Evolutionary conservation across 2,797 vertebrate genomes (phyloP).

Genomic region (Argyrosomus regius): DNA sequence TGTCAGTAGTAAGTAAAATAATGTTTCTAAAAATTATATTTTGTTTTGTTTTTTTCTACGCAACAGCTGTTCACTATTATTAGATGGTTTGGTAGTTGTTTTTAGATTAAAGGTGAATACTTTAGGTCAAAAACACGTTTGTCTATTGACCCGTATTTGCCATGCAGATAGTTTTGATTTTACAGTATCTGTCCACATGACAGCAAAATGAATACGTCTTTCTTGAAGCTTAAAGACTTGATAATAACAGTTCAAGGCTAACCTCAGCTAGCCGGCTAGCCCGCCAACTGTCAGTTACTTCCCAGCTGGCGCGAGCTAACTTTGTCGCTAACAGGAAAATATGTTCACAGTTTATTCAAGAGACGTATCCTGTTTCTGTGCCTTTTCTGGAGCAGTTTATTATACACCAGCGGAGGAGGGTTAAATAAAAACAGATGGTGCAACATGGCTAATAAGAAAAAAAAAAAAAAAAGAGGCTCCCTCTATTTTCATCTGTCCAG

Average conservation of each 20-base stretch:
- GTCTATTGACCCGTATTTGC: background rate
- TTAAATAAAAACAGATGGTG: background rate
- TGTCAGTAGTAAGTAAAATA: slow-evolving; percentile 98
- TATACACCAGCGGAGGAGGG: background rate
- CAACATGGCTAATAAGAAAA: background rate
- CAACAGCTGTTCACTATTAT: background rate
- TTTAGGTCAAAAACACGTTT: background rate
- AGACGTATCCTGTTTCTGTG: background rate
- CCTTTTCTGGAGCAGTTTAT: background rate
- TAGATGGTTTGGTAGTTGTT: background rate
- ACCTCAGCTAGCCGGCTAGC: background rate
- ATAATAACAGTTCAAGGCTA: too few species aligned
- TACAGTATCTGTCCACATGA: background rate
- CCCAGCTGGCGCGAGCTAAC: background rate
- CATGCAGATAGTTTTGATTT: background rate
- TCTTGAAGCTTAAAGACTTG: too few species aligned
- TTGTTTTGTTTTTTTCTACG: slow-evolving; percentile 10
- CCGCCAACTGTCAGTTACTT: background rate
- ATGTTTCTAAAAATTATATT: slow-evolving; percentile 73
- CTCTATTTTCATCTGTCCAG: background rate
- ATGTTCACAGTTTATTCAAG: background rate
- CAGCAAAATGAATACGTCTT: too few species aligned
- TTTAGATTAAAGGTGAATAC: background rate
- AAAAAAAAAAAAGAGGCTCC: background rate
- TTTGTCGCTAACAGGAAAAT: background rate